Evolutionary conservation across 1,140 invertebrate species (phyloP), one percentile per base, ranked within the genome.

Genomic region (Calephelis nemesis): DNA sequence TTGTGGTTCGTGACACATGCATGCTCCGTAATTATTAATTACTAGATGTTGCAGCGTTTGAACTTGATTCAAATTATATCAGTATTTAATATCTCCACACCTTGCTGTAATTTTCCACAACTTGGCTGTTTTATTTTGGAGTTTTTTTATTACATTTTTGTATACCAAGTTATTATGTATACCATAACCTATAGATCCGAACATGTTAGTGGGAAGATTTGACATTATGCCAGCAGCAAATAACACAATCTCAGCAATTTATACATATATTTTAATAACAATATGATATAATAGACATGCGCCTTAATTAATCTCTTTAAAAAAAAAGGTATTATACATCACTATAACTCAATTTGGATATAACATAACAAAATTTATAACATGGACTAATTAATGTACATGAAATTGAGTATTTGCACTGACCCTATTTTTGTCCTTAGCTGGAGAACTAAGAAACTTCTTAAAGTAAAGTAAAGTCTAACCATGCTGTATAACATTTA

Each of bases 191-290:
- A 30, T 30, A 30, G 30, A 30, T 30, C 30, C 30, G 3, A 30
- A 30, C 30, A 30, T 30, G 30, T 30, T 30, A 30, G 4, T 30
- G 30, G 30, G 30, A 4, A 30, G 30, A 30, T 30, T 30, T 30
- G 49, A 12, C 11, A 10, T 7, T 47, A 66, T 13, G 6, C 8
- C 45, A 7, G 11, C 10, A 40, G 15, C 63, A 50, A 52, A 40
- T 45, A 50, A 73, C 70, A 70, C 52, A n/a, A 65, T 45, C 50
- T 79, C 69, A 82, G 81, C 85, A 86, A 87, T 88, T 90, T 90
- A 89, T 89, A 88, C 84, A 89, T 88, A 90, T 85, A 90, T 90
- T 87, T 90, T 88, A 90, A 86, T 90, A 90, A 90, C 85, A 90
- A 90, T 88, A 88, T 88, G 77, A 88, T 90, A 90, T 88, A 88